These are phyloP conservation scores for Stichodactyla mertensii DNA, from an alignment of 64 coral and sea anemone species.

Conservation along the genomic window DNA sequence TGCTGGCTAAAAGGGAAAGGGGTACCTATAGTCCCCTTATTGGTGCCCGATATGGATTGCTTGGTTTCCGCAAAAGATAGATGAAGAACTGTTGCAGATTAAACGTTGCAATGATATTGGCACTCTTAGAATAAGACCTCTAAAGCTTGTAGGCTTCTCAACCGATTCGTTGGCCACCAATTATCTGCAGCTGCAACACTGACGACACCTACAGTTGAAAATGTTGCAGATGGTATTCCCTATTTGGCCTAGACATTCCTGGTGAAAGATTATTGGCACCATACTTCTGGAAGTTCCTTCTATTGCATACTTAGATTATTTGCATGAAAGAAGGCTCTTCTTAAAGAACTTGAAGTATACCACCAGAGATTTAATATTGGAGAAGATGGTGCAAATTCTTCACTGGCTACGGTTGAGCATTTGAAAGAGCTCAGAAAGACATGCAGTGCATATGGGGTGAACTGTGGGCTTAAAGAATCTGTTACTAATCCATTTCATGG, in stretches of 20 bases:
- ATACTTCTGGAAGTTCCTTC: slow-evolving; percentile 45
- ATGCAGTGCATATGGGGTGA: background rate
- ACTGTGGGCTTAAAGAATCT: slow-evolving; percentile 20
- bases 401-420: slow-evolving; percentile 29
- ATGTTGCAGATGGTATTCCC: background rate
- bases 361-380: slow-evolving; percentile 8
- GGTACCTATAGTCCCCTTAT: background rate
- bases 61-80: too few species aligned
- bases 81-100: too few species aligned
- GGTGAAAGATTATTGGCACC: slow-evolving; percentile 40
- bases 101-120: background rate
- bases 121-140: background rate
- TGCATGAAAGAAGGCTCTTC: slow-evolving; percentile 20
- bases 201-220: slow-evolving; percentile 22
- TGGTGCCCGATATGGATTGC: too few species aligned
- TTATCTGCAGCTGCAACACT: slow-evolving; percentile 10
- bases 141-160: slow-evolving; percentile 15
- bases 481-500: slow-evolving; percentile 21
- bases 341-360: slow-evolving; percentile 21
- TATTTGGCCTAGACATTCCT: slow-evolving; percentile 5
- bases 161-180: slow-evolving; percentile 32
- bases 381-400: background rate
- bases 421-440: slow-evolving; percentile 15
- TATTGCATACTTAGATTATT: slow-evolving; percentile 33
- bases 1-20: background rate